Percentiles rank a stretch among this genome's conserved stretches.
Conservation (phyloP, 1,140 invertebrate species). For the Drosophila willistoni region DNA sequence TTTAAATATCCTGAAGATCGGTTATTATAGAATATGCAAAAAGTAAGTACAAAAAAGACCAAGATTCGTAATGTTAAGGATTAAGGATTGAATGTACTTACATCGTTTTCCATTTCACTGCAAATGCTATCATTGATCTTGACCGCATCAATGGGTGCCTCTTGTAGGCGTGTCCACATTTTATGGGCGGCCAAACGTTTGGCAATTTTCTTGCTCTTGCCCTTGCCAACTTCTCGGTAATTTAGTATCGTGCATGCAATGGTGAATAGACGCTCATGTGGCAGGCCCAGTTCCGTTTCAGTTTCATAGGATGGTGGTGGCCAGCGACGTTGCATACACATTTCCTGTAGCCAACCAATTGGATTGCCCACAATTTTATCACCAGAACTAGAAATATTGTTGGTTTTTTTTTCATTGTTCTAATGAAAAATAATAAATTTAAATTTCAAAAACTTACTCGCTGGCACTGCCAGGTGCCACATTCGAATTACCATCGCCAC, state of each 20-base stretch:
- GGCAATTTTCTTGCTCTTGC: conserved; percentile 97
- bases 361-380: conserved; percentile 94
- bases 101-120: conserved; percentile 81
- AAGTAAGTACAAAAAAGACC: background rate
- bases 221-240: conserved; percentile 91
- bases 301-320: conserved; percentile 97
- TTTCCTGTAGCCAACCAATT: conserved; percentile 96
- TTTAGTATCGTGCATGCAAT: conserved; percentile 95
- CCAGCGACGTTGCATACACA: conserved; percentile 97
- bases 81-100: conserved; percentile 55
- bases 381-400: conserved; percentile 66
- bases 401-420: background rate
- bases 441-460: conserved; percentile 60
- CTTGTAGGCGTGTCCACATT: conserved; percentile 94
- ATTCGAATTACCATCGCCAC: conserved; percentile 66
- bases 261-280: conserved; percentile 96
- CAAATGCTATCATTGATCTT: conserved; percentile 83
- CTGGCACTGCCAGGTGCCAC: conserved; percentile 57
- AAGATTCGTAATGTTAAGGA: background rate
- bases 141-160: conserved; percentile 88
- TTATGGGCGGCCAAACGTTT: conserved; percentile 96
- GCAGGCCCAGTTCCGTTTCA: conserved; percentile 94
- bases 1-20: too few relatives aligned
- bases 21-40: background rate
- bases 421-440: background rate